Percentiles rank a stretch among this genome's conserved stretches.
These are phyloP conservation scores for Epicauta chinensis DNA, from an alignment of 1,140 invertebrate species.

Conservation along the genomic window DNA sequence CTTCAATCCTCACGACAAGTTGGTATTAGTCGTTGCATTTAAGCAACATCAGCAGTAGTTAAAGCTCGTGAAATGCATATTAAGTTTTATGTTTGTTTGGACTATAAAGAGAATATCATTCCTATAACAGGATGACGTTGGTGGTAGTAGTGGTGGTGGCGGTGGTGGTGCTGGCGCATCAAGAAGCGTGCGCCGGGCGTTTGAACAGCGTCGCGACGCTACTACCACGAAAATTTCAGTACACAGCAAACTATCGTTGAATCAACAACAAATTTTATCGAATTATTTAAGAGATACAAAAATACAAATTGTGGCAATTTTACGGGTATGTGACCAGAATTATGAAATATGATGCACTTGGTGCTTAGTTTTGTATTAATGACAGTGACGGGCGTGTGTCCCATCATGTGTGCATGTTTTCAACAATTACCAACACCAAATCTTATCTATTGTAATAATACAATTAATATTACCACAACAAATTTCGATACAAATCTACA, in stretches of 20 bases:
- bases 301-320: too few relatives aligned
- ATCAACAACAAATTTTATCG: too few relatives aligned
- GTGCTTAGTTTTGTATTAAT: conserved; percentile 16
- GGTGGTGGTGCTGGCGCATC: not conserved
- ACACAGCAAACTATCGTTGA: not conserved
- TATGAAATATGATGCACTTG: conserved; percentile 15
- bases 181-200: conserved; percentile 2
- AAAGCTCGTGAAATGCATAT: conserved; percentile 8
- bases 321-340: conserved; percentile 14
- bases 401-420: conserved; percentile 25
- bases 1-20: too few relatives aligned
- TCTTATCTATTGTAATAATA: conserved; percentile 16
- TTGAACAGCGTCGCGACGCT: conserved; percentile 9
- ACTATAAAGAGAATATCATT: conserved; percentile 13
- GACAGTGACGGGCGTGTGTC: conserved; percentile 18
- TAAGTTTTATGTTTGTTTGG: conserved; percentile 9
- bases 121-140: not conserved
- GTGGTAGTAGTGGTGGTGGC: not conserved
- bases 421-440: conserved; percentile 16
- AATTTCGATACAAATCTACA: conserved; percentile 21
- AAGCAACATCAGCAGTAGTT: conserved; percentile 1
- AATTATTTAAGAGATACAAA: too few relatives aligned
- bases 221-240: not conserved
- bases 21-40: too few relatives aligned
- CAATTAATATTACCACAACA: conserved; percentile 6